phyloP scores from a whole-genome alignment of 2,888 invertebrate species.

The Allophyes oxyacanthae region DNA sequence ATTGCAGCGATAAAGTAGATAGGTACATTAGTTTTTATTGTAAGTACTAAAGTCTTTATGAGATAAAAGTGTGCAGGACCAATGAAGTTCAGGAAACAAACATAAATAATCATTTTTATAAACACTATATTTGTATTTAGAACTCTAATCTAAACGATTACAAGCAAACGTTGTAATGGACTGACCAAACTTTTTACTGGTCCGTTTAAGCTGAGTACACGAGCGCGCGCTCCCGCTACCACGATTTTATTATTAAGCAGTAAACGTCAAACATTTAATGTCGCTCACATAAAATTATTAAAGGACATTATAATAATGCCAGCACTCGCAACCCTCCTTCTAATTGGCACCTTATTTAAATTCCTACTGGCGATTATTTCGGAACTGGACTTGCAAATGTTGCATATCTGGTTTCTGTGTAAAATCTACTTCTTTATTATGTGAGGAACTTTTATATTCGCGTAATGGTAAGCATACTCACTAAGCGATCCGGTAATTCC shows the following conservation, averaged over 20 bases:
- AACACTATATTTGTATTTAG: slow-evolving; percentile 16
- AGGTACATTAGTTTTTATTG: slow-evolving; percentile 37
- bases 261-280: slow-evolving; percentile 75
- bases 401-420: slow-evolving; percentile 77
- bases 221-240: slow-evolving; percentile 47
- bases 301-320: slow-evolving; percentile 73
- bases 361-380: slow-evolving; percentile 79
- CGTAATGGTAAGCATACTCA: slow-evolving; percentile 77
- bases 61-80: slow-evolving; percentile 5
- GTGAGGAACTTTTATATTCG: slow-evolving; percentile 77
- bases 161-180: slow-evolving; percentile 41
- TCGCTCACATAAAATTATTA: slow-evolving; percentile 75
- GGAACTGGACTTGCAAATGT: slow-evolving; percentile 73
- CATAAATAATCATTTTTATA: slow-evolving; percentile 13
- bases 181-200: slow-evolving; percentile 47
- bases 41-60: slow-evolving; percentile 11
- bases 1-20: slow-evolving; percentile 36
- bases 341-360: slow-evolving; percentile 87
- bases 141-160: slow-evolving; percentile 46
- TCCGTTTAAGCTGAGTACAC: slow-evolving; percentile 34
- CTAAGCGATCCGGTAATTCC: slow-evolving; percentile 77
- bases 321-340: slow-evolving; percentile 70
- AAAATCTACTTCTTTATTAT: slow-evolving; percentile 84
- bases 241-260: slow-evolving; percentile 71
- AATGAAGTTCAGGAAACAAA: slow-evolving; percentile 4